Evolutionary conservation across 1,140 invertebrate genomes (phyloP), one percentile per base, ranked within the genome.

Genomic region (Triops cancriformis): DNA sequence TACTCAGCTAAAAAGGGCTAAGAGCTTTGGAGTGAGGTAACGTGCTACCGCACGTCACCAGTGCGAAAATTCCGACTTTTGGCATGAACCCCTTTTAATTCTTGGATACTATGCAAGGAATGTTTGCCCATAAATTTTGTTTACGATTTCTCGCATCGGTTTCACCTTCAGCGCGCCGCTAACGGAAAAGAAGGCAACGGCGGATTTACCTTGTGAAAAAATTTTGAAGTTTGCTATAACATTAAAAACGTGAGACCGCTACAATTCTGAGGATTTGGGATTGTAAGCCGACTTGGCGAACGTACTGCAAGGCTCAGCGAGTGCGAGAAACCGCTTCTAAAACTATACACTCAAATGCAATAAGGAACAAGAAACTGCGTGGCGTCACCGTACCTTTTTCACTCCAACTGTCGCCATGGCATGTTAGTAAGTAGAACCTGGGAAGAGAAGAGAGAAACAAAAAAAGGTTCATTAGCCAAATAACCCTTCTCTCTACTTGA

Each of bases 351-450:
- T 23, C 51, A 64, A 64, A 64, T n/a, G 51, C 14, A 18, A 64
- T 64, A 64, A 64, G 7, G n/a, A 18, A 64, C 51, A 64, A 64
- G 10, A 64, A 64, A 64, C 31, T 37, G 51, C 51, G 51, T 64
- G 2, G 31, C 31, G 31, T 37, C 7, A 37, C 31, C 7, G 7
- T 64, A 64, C 51, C 51, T 64, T 64, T 64, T 64, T 64, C 51
- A 64, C 51, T 64, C 51, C 51, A 64, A 64, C 51, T 64, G 51
- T 64, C 51, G 51, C 51, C 51, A 64, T 64, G 51, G 51, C 51
- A 64, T 64, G 51, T 64, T 64, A 64, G 51, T 64, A 64, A 64
- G 51, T 64, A 18, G 51, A 64, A 64, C 51, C 51, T 64, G 51
- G 51, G 51, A 64, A 64, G 51, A 64, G 18, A 64, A 18, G 5